A percentile compares a stretch with the other conserved stretches of the same genome.
Evolutionary conservation across 2,797 vertebrate genomes (phyloP).

Genomic region (Sandelia bainsii): DNA sequence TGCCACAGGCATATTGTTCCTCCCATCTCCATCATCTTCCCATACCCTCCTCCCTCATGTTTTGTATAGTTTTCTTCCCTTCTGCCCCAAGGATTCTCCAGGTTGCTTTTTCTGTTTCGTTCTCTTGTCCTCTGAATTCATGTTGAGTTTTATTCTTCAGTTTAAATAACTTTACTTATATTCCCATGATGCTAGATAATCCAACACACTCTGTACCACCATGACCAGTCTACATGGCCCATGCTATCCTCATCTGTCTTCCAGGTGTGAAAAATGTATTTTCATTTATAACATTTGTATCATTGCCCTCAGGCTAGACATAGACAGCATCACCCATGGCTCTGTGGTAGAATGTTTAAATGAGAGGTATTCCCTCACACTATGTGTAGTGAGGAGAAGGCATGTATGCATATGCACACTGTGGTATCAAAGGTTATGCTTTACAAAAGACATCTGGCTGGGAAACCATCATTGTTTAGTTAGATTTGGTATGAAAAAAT

Average conservation of each 20-base stretch:
- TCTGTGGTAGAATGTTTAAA: constrained; percentile 65
- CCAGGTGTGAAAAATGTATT: constrained; percentile 76
- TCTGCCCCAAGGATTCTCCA: constrained; percentile 45
- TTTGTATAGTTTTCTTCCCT: constrained; percentile 54
- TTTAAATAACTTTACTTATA: constrained; percentile 41
- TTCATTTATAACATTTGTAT: constrained; percentile 68
- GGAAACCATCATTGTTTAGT: neutral
- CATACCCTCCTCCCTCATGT: constrained; percentile 23
- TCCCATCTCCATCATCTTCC: constrained; percentile 57
- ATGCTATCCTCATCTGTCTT: constrained; percentile 72
- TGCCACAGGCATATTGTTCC: constrained; percentile 69
- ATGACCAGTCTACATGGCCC: constrained; percentile 28
- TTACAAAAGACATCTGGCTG: constrained; percentile 17
- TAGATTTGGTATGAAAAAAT: no score
- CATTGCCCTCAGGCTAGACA: constrained; percentile 71
- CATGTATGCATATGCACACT: constrained; percentile 2
- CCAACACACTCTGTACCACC: neutral
- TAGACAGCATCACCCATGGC: constrained; percentile 65
- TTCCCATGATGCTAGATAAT: constrained; percentile 34
- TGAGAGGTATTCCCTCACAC: constrained; percentile 49
- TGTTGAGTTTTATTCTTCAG: neutral
- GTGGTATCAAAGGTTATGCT: constrained; percentile 19
- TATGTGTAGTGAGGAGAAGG: constrained; percentile 20
- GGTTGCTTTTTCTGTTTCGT: constrained; percentile 41
- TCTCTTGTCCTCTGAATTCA: constrained; percentile 9